A percentile compares a stretch with the other conserved stretches of the same genome.
Evolutionary conservation across 2,797 vertebrate genomes (phyloP).

Genomic region (Macrochelys suwanniensis): DNA sequence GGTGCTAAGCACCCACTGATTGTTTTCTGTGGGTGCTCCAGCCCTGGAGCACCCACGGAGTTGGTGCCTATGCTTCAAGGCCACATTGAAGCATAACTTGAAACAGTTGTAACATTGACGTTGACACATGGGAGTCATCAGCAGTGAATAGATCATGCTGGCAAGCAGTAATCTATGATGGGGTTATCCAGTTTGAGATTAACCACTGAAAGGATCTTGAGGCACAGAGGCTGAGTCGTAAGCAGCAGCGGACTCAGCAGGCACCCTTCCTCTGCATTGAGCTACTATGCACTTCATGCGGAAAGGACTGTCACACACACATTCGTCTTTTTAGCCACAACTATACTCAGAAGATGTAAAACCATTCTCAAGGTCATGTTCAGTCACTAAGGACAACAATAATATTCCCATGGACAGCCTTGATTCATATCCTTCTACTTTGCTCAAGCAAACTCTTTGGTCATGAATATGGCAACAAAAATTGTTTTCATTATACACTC

Average conservation of each 20-base stretch:
- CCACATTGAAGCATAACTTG: not conserved
- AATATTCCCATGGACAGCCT: not conserved
- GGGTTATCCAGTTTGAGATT: not conserved
- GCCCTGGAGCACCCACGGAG: too few species aligned
- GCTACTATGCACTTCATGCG: not conserved
- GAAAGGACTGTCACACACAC: not conserved
- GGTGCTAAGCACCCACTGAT: too few species aligned
- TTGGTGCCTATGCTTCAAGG: too few species aligned
- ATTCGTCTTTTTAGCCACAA: not conserved
- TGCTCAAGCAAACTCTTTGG: not conserved
- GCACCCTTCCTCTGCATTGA: not conserved
- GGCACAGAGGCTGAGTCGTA: not conserved
- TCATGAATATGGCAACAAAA: not conserved
- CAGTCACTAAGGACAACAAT: not conserved
- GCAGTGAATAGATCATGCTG: not conserved
- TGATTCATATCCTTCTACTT: not conserved
- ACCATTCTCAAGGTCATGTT: not conserved
- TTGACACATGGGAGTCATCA: not conserved
- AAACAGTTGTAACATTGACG: not conserved
- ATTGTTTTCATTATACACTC: not conserved
- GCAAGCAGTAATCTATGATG: not conserved
- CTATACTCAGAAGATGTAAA: not conserved
- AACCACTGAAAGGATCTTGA: not conserved
- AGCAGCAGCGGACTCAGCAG: not conserved
- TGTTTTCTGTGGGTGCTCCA: too few species aligned